These are phyloP conservation scores for Drosophila incognita DNA, from an alignment of 2,888 invertebrate species.

Conservation along the genomic window DNA sequence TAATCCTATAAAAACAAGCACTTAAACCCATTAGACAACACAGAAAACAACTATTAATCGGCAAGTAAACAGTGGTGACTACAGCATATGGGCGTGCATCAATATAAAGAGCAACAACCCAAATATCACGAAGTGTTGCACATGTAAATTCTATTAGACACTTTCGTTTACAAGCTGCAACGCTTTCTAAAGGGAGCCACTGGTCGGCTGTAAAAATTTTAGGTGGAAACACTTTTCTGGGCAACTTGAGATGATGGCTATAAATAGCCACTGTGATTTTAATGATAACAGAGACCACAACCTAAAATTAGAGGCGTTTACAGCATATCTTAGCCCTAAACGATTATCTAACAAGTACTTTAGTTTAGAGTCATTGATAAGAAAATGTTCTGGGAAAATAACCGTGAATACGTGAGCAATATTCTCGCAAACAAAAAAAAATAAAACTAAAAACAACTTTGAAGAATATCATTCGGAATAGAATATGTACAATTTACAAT, in stretches of 20 bases:
- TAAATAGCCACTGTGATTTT: slow-evolving; percentile 37
- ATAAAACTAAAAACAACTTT: background rate
- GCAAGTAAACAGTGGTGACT: slow-evolving; percentile 60
- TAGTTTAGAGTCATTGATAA: background rate
- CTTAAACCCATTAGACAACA: slow-evolving; percentile 52
- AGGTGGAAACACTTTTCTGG: slow-evolving; percentile 54
- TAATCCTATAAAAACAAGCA: slow-evolving; percentile 48
- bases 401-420: background rate
- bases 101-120: slow-evolving; percentile 25
- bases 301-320: background rate
- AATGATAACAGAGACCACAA: slow-evolving; percentile 7
- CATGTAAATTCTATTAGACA: slow-evolving; percentile 58
- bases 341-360: background rate
- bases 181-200: slow-evolving; percentile 36
- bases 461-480: background rate
- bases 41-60: slow-evolving; percentile 36
- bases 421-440: background rate
- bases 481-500: background rate
- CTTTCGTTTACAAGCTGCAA: slow-evolving; percentile 51
- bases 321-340: background rate
- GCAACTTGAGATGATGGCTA: slow-evolving; percentile 15
- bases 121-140: slow-evolving; percentile 30
- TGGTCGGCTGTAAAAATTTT: slow-evolving; percentile 54
- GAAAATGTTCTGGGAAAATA: background rate
- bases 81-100: slow-evolving; percentile 40